Evolutionary conservation across 2,888 invertebrate species (phyloP).

Genomic region (Leptothorax acervorum): DNA sequence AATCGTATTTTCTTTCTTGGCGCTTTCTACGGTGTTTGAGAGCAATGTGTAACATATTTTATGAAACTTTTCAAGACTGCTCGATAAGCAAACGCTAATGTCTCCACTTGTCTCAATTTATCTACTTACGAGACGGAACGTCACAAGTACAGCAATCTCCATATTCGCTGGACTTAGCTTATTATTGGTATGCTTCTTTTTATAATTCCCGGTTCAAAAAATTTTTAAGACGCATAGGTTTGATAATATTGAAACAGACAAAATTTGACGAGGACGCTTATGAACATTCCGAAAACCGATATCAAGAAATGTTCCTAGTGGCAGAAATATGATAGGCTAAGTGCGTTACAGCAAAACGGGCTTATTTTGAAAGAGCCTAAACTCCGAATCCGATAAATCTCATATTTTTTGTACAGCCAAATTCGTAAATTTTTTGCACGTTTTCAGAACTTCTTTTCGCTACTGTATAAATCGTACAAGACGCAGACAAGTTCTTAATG

Average conservation of each 20-base stretch:
- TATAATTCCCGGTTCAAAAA: background rate
- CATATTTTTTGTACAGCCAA: background rate
- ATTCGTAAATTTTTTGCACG: background rate
- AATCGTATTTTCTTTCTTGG: background rate
- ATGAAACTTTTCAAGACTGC: background rate
- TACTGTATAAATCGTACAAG: background rate
- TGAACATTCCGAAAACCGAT: background rate
- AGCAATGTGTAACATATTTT: background rate
- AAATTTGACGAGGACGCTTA: background rate
- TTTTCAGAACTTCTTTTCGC: background rate
- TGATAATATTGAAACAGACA: background rate
- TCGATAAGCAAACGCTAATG: background rate
- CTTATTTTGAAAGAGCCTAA: background rate
- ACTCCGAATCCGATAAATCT: background rate
- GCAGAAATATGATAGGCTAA: background rate
- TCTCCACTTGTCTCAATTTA: background rate
- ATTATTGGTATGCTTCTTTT: background rate
- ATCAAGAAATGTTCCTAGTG: background rate
- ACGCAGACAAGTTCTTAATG: background rate
- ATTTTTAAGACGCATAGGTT: background rate
- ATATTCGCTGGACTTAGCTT: background rate
- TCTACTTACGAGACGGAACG: background rate
- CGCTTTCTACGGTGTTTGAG: background rate
- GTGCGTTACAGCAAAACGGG: background rate
- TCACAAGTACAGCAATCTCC: background rate